Base-by-base conservation (phyloP, 2,888 invertebrate genomes). In the Macrophya annulata region DNA sequence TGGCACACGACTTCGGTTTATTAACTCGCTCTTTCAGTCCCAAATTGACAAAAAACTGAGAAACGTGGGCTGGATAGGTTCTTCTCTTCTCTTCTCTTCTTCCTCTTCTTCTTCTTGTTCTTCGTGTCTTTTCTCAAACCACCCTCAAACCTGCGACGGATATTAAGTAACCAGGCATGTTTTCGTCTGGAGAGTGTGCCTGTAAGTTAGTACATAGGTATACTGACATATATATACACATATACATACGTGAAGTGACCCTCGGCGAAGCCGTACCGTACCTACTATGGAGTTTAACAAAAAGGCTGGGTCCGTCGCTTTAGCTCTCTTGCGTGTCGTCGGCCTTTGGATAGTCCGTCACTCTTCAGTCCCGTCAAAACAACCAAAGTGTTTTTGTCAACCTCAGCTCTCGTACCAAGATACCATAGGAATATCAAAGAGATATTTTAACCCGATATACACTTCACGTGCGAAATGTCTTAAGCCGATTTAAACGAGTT, bases 121-220 rank as follows among this genome's bases (percentile, higher is more conserved):
- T 72, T 43, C 37, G 8, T 72, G 4, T 72, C 45, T 72, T 43
- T 72, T 43, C n/a, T 9, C n/a, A 4, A n/a, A 21, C 55, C 77
- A 55, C 31, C 51, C 79, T 55, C 59, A n/a, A 43, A 81, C 59
- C 81, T 59, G 40, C 21, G n/a, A 31, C 40, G 40, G 81, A 81
- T 81, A 77, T 77, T 55, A 77, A 77, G 77, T 77, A 55, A 77
- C 77, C 77, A 31, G 51, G 37, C 55, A 51, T 77, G 37, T 77
- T 77, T 77, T 81, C 79, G 68, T 68, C 15, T 17, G 25, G 37
- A 37, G 12, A 68, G 68, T 55, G 62, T 37, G 37, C 37, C 68
- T 68, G 17, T 37, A 37, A 37, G 68, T 37, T 68, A 25, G 74
- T 45, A n/a, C n/a, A n/a, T n/a, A 9, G 68, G 68, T 68, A 31